These are phyloP conservation scores for Chrysomela aeneicollis DNA, from an alignment of 2,888 invertebrate species.

Conservation along the genomic window DNA sequence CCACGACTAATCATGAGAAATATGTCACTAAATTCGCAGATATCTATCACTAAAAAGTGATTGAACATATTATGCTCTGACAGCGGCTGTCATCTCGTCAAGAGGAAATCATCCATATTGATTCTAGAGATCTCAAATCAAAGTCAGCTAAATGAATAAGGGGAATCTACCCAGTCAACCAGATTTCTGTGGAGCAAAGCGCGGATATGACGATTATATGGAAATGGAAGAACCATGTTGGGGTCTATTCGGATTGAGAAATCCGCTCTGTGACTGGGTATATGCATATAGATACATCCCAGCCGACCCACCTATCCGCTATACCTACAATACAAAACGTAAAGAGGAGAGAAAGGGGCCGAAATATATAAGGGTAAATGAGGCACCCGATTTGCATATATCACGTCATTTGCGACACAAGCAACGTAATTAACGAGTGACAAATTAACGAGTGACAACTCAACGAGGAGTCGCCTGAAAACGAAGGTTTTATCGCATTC, in stretches of 20 bases:
- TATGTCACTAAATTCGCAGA: no score
- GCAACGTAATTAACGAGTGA: conserved; percentile 42
- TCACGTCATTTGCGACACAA: conserved; percentile 43
- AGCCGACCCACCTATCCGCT: conserved; percentile 20
- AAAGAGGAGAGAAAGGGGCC: neutral
- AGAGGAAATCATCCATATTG: no score
- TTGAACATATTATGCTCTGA: no score
- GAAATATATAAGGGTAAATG: conserved; percentile 30
- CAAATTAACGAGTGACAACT: conserved; percentile 40
- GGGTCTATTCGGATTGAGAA: neutral
- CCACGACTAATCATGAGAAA: no score
- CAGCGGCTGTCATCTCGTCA: no score
- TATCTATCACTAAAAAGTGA: no score
- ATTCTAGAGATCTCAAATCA: no score
- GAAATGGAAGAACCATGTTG: neutral
- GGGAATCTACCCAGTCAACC: no score
- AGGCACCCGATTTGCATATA: conserved; percentile 42
- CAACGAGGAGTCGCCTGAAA: conserved; percentile 32
- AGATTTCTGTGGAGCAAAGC: no score
- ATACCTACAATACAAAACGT: neutral
- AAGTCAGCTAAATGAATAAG: no score
- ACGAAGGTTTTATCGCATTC: conserved; percentile 34
- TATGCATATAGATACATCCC: conserved; percentile 35
- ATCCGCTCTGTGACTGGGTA: neutral
- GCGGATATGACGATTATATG: no score